phyloP scores from a whole-genome alignment of 2,888 invertebrate genomes.

The Dilophus febrilis region DNA sequence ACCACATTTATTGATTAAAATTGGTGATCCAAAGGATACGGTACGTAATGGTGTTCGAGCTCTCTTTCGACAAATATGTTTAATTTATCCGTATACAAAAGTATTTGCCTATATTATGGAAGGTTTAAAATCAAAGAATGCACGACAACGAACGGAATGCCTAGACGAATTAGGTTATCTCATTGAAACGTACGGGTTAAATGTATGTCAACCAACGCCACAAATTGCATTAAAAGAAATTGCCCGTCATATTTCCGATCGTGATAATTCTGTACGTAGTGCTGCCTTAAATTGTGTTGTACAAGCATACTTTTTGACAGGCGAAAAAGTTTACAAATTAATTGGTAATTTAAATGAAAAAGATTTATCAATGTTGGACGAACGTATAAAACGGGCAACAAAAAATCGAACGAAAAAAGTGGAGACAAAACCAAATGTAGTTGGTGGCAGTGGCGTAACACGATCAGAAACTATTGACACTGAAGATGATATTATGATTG shows the following conservation, averaged over 20 bases:
- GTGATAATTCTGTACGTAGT: conserved; percentile 89
- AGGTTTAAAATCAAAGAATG: conserved; percentile 91
- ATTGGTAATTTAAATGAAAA: conserved; percentile 89
- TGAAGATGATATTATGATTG: conserved; percentile 19
- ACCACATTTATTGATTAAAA: conserved; percentile 86
- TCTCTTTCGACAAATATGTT: conserved; percentile 67
- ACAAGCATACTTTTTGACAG: conserved; percentile 75
- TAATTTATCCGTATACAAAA: conserved; percentile 76
- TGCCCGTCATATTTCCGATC: conserved; percentile 86
- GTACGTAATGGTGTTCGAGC: conserved; percentile 78
- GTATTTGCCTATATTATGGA: conserved; percentile 85
- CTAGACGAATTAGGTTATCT: conserved; percentile 78
- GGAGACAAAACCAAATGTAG: conserved; percentile 20
- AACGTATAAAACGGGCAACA: conserved; percentile 82
- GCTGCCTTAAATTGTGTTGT: conserved; percentile 91
- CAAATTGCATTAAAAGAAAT: conserved; percentile 64
- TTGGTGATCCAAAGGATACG: conserved; percentile 92
- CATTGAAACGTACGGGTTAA: conserved; percentile 69
- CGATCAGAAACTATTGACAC: conserved; percentile 24
- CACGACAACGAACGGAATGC: conserved; percentile 90
- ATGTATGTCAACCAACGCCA: conserved; percentile 67
- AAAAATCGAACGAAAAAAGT: conserved; percentile 39
- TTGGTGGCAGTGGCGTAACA: conserved; percentile 29
- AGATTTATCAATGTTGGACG: conserved; percentile 84
- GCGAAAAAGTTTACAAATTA: conserved; percentile 78